Conservation (phyloP, 2,113 vertebrate species). For the Plecturocebus donacophilus region DNA sequence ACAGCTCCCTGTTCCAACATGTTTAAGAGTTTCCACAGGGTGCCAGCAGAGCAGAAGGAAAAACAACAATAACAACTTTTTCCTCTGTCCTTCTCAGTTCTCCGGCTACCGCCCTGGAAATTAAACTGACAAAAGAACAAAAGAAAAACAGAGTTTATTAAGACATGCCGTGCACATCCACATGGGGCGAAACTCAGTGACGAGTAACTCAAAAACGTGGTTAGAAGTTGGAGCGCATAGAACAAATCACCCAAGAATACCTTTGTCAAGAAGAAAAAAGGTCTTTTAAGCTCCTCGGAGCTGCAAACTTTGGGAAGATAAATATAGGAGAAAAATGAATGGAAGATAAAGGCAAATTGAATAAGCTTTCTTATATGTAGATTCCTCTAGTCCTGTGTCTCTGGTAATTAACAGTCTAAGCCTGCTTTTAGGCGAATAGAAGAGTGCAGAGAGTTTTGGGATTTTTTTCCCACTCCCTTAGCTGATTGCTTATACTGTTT, state of each 20-base stretch:
- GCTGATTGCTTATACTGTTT: too few species aligned
- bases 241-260: neutral
- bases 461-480: too few species aligned
- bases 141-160: neutral
- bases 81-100: neutral
- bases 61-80: neutral
- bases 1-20: neutral
- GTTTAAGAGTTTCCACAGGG: neutral
- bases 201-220: neutral
- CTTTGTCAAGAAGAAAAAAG: neutral
- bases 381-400: neutral
- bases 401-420: neutral
- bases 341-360: neutral
- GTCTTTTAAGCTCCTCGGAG: neutral
- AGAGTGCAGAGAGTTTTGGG: neutral
- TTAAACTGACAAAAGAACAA: neutral
- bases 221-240: neutral
- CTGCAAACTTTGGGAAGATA: neutral
- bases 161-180: neutral
- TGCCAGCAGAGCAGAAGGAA: neutral
- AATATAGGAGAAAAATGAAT: neutral
- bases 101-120: neutral
- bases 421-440: neutral
- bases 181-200: neutral
- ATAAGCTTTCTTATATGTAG: neutral